Evolutionary conservation across 30 jellyfish, hydroid and myxozoan species (phyloP), one percentile per base, ranked within the genome.

Genomic region (Aurelia aurita): DNA sequence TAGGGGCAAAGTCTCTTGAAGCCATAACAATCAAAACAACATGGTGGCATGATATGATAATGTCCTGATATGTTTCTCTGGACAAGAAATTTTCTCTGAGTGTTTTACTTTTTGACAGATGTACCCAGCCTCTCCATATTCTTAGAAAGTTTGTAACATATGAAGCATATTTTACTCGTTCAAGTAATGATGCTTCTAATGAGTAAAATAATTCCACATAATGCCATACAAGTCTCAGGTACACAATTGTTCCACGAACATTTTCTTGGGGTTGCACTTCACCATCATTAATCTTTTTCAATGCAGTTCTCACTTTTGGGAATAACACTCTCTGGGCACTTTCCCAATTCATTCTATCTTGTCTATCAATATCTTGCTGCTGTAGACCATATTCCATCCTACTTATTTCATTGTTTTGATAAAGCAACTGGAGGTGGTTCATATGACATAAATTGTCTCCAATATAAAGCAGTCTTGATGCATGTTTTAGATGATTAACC

Each of bases 341-440:
- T 32, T 72, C 87, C 93, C 80, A 83, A 55, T 83, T 83, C 87
- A 69, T 55, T 10, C 93, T 51, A 49, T 70, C 93, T 7, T 57
- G 58, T 32, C 80, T 25, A 22, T 67, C 77, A 28, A 82, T 20
- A 62, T 82, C 77, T 5, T 34, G 34, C 49, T 63, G 63, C 47
- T 65, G 73, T 16, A 80, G 43, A 23, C 75, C 77, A 66, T 80
- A 65, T 16, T 6, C 2, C 5, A 53, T 53, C 7, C 63, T 53
- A 20, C 7, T 53, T 53, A 53, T 53, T 53, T 53, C 63, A 20
- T 53, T 20, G 23, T 53, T 53, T 53, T 53, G 23, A 53, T 53
- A 53, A 11, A 79, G 21, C 72, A 79, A 29, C 58, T 61, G 90
- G 16, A 82, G 28, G 58, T 67, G 86, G 68, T 82, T 82, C 58